phyloP scores from a whole-genome alignment of 2,113 vertebrate species.

The Cavia aperea region DNA sequence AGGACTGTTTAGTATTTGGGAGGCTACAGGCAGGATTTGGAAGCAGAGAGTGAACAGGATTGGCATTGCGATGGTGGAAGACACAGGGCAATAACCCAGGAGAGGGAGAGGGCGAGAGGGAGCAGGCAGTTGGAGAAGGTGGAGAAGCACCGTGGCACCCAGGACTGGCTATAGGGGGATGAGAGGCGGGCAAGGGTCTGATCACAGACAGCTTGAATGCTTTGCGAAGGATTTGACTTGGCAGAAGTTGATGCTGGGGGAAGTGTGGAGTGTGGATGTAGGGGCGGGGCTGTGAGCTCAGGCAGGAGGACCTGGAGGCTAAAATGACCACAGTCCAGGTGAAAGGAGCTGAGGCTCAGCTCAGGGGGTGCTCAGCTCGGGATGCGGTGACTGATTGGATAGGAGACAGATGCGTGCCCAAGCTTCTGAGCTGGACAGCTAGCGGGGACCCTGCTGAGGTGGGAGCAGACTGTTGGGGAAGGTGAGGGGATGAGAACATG shows the following conservation, averaged over 20 bases:
- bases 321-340: not conserved
- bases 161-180: no score
- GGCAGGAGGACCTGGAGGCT: not conserved
- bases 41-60: not conserved
- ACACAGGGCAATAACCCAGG: not conserved
- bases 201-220: no score
- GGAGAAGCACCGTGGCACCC: not conserved
- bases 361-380: not conserved
- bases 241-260: not conserved
- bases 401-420: not conserved
- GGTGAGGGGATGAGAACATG: no score
- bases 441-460: fast-evolving
- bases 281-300: fast-evolving
- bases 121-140: fast-evolving
- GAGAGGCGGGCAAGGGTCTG: not conserved
- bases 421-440: no score
- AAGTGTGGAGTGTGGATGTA: not conserved
- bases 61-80: not conserved
- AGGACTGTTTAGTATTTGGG: not conserved
- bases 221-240: not conserved
- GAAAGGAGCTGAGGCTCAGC: not conserved
- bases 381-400: not conserved
- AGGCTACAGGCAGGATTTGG: not conserved
- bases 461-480: not conserved
- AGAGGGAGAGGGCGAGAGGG: not conserved